phyloP scores from a whole-genome alignment of 2,888 invertebrate species.

The Noctuana brunneofusca region DNA sequence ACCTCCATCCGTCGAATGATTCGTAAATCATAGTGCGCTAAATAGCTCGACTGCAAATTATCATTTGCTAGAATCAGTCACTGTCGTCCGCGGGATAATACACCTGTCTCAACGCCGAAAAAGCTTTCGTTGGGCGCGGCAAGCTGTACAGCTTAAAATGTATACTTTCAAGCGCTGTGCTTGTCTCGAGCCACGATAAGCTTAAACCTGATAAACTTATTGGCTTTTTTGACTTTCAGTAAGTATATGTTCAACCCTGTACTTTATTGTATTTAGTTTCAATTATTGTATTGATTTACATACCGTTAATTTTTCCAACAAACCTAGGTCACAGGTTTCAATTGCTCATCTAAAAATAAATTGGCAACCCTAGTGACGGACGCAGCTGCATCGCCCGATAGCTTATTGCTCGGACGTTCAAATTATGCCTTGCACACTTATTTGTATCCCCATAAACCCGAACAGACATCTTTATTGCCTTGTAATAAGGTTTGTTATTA shows the following conservation, averaged over 20 bases:
- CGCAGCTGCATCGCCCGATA: slow-evolving; percentile 74
- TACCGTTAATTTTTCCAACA: background rate
- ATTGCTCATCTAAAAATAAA: slow-evolving; percentile 63
- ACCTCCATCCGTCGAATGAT: slow-evolving; percentile 11
- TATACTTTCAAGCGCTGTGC: background rate
- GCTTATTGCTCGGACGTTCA: slow-evolving; percentile 72
- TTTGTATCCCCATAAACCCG: slow-evolving; percentile 40
- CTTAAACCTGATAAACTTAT: too few species aligned
- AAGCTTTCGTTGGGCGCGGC: background rate
- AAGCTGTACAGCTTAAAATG: too few species aligned
- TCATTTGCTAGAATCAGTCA: slow-evolving; percentile 22
- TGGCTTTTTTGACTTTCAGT: too few species aligned
- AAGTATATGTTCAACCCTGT: too few species aligned
- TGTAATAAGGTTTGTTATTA: slow-evolving; percentile 43
- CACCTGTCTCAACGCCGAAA: background rate
- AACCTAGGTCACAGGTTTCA: slow-evolving; percentile 4
- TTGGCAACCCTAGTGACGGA: slow-evolving; percentile 71
- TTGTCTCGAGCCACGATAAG: too few species aligned
- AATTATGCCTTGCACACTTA: slow-evolving; percentile 57
- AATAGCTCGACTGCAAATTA: slow-evolving; percentile 2
- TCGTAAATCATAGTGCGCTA: slow-evolving; percentile 11
- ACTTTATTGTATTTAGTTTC: too few species aligned
- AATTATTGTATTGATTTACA: background rate
- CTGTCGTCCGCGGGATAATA: background rate
- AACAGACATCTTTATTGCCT: slow-evolving; percentile 37